Evolutionary conservation across 2,797 vertebrate genomes (phyloP).

Genomic region (Enteromius treurensis): DNA sequence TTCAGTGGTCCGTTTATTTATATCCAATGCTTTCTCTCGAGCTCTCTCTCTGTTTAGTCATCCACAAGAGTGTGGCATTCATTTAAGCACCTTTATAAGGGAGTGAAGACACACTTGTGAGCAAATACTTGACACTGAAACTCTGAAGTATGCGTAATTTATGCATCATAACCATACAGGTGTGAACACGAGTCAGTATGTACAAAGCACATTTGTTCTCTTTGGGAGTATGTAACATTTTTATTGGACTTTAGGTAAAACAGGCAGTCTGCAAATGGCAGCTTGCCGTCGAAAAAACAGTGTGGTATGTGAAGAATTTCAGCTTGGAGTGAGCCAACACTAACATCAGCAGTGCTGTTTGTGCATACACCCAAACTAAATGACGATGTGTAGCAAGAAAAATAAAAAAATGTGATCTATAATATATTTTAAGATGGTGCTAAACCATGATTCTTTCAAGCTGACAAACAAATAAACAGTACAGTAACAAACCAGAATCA

Average conservation of each 20-base stretch:
- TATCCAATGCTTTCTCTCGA: background rate
- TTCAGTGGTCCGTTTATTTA: background rate
- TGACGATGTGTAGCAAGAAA: background rate
- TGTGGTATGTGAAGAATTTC: conserved; percentile 41
- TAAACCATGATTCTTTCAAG: background rate
- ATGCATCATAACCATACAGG: conserved; percentile 5
- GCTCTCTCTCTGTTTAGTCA: background rate
- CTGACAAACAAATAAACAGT: background rate
- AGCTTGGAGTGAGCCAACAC: conserved; percentile 18
- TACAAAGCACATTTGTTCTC: conserved; percentile 12
- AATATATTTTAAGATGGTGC: background rate
- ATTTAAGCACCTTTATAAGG: background rate
- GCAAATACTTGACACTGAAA: background rate
- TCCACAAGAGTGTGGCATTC: background rate
- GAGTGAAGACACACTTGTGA: conserved; percentile 12
- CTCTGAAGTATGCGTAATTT: conserved; percentile 8
- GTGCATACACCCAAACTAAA: background rate
- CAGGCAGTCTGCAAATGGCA: background rate
- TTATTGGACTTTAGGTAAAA: background rate
- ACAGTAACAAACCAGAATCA: conserved; percentile 16
- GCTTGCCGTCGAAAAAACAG: background rate
- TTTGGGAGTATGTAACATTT: conserved; percentile 17
- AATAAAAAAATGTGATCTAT: background rate
- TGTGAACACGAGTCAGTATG: background rate
- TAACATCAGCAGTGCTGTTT: background rate